Evolutionary conservation across 2,113 vertebrate species (phyloP).

Genomic region (Takifugu bimaculatus): DNA sequence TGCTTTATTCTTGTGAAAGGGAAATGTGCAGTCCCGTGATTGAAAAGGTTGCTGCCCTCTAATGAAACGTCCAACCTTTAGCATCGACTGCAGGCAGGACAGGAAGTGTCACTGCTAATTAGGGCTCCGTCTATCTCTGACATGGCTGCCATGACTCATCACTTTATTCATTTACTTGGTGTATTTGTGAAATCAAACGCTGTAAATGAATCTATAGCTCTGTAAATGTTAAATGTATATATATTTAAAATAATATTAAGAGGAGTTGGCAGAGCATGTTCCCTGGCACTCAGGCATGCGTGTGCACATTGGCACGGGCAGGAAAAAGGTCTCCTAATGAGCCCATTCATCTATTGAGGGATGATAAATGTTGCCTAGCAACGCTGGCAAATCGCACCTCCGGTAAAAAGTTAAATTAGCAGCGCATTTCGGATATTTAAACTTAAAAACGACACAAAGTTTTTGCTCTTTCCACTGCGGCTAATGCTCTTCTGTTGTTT

Average conservation of each 20-base stretch:
- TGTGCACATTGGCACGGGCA: slow-evolving; percentile 6
- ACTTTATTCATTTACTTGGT: slow-evolving; percentile 14
- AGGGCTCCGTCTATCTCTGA: slow-evolving; percentile 33
- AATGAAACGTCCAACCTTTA: slow-evolving; percentile 8
- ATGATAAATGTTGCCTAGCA: slow-evolving; percentile 60
- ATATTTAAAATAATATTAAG: slow-evolving; percentile 26
- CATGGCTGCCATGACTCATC: slow-evolving; percentile 35
- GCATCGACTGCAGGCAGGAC: slow-evolving; percentile 13
- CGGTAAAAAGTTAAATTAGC: slow-evolving; percentile 18
- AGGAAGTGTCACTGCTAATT: slow-evolving; percentile 44
- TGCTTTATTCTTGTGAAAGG: background rate
- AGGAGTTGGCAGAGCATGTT: slow-evolving; percentile 17
- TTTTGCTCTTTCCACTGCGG: slow-evolving; percentile 40
- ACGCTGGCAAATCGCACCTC: slow-evolving; percentile 38
- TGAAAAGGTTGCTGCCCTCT: no score
- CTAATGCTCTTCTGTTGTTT: slow-evolving; percentile 10
- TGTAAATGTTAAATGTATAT: slow-evolving; percentile 24
- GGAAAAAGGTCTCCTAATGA: slow-evolving; percentile 52
- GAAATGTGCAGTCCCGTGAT: background rate
- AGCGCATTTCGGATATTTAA: slow-evolving; percentile 28
- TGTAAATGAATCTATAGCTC: slow-evolving; percentile 12
- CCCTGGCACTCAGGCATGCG: slow-evolving; percentile 7
- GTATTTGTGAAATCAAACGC: slow-evolving; percentile 28
- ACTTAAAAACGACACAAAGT: slow-evolving; percentile 45
- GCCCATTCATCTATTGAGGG: slow-evolving; percentile 60